phyloP scores from a whole-genome alignment of 2,888 invertebrate species.

The Zele albiditarsus region DNA sequence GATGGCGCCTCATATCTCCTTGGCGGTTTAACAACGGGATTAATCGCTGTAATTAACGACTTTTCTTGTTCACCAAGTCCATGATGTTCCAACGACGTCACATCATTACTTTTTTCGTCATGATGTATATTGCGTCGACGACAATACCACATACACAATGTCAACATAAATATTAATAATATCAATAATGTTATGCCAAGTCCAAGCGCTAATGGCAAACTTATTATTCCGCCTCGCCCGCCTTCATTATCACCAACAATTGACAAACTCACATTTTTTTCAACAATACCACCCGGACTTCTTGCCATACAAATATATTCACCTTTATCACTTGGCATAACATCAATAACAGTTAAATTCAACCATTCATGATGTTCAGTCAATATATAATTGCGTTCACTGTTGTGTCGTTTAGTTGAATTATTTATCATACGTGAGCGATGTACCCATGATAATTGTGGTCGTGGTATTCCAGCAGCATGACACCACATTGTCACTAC shows the following conservation, averaged over 20 bases:
- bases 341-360: constrained; percentile 80
- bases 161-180: constrained; percentile 73
- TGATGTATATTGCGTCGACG: constrained; percentile 74
- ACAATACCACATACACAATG: constrained; percentile 77
- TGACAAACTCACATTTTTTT: constrained; percentile 82
- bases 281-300: constrained; percentile 86
- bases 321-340: constrained; percentile 80
- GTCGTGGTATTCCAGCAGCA: constrained; percentile 84
- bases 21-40: constrained; percentile 89
- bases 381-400: constrained; percentile 72
- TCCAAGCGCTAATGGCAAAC: constrained; percentile 74
- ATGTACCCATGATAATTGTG: constrained; percentile 77
- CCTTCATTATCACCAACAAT: constrained; percentile 69
- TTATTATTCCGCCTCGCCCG: constrained; percentile 60
- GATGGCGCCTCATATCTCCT: constrained; percentile 84
- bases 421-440: constrained; percentile 62
- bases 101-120: constrained; percentile 76
- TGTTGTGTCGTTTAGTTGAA: constrained; percentile 63
- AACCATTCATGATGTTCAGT: constrained; percentile 66
- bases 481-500: constrained; percentile 82
- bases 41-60: constrained; percentile 87
- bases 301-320: constrained; percentile 87
- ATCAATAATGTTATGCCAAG: constrained; percentile 74
- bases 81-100: constrained; percentile 83
- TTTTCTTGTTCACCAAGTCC: constrained; percentile 89